Evolutionary conservation across 2,888 invertebrate genomes (phyloP).

Genomic region (Limenitis camilla): DNA sequence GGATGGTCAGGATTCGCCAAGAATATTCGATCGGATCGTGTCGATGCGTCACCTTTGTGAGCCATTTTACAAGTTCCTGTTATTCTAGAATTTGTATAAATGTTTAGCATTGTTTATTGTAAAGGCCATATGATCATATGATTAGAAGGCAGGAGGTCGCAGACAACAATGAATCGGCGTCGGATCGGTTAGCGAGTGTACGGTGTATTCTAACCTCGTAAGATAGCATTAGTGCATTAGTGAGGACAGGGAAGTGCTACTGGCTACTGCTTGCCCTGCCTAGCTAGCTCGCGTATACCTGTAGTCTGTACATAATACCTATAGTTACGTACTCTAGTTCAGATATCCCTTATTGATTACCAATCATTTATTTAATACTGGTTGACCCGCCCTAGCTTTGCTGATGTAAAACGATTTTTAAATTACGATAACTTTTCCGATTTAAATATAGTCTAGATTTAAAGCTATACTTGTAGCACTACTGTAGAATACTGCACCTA

Average conservation of each 20-base stretch:
- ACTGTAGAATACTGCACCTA: too few relatives aligned
- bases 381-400: too few relatives aligned
- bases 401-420: too few relatives aligned
- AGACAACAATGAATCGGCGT: constrained; percentile 3
- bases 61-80: constrained; percentile 65
- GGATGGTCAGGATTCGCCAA: constrained; percentile 37
- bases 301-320: too few relatives aligned
- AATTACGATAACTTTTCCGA: too few relatives aligned
- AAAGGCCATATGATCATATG: background rate
- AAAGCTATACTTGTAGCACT: too few relatives aligned
- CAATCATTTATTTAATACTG: too few relatives aligned
- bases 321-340: too few relatives aligned
- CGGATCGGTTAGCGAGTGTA: constrained; percentile 16
- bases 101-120: constrained; percentile 12
- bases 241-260: constrained; percentile 21
- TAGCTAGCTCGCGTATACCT: too few relatives aligned
- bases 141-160: background rate
- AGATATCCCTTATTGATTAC: too few relatives aligned
- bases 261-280: too few relatives aligned
- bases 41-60: constrained; percentile 74
- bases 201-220: constrained; percentile 51
- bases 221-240: background rate
- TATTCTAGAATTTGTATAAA: constrained; percentile 33
- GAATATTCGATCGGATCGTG: constrained; percentile 69
- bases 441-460: too few relatives aligned